These are phyloP conservation scores for Mellivora capensis DNA, from an alignment of 2,113 vertebrate species.

Conservation along the genomic window DNA sequence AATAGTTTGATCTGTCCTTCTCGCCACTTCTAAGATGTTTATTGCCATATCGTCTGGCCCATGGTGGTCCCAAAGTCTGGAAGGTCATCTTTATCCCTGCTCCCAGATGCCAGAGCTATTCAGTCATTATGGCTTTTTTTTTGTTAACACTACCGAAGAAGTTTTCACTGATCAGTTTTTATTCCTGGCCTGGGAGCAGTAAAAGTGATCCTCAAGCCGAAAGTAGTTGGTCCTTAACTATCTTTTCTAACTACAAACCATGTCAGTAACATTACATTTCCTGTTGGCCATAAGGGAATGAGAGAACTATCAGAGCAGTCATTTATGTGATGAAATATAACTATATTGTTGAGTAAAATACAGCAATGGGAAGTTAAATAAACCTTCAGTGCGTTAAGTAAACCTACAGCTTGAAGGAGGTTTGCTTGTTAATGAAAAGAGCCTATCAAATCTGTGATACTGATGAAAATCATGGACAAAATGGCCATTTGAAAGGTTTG, in stretches of 20 bases:
- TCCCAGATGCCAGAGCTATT: not conserved
- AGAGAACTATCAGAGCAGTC: conserved; percentile 34
- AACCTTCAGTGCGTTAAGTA: not conserved
- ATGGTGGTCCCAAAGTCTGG: not conserved
- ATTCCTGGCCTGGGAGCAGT: conserved; percentile 35
- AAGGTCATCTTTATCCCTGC: not conserved
- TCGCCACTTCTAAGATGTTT: not conserved
- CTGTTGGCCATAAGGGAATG: not conserved
- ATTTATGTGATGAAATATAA: conserved; percentile 58
- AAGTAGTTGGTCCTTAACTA: conserved; percentile 22
- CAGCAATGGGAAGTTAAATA: conserved; percentile 37
- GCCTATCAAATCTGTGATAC: not conserved
- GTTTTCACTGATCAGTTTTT: conserved; percentile 7
- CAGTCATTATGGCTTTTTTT: not conserved
- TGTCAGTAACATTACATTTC: conserved; percentile 17
- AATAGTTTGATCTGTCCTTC: not conserved
- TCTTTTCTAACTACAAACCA: conserved; percentile 27
- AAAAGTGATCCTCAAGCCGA: not conserved
- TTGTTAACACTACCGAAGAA: not conserved
- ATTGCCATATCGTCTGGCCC: not conserved
- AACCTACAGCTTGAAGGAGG: not conserved
- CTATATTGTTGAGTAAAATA: conserved; percentile 36
- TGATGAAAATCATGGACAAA: conserved; percentile 35
- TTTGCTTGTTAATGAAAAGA: conserved; percentile 47
- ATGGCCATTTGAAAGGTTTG: not conserved